Evolutionary conservation across 2,113 vertebrate genomes (phyloP).

Genomic region (Enhydra lutris): DNA sequence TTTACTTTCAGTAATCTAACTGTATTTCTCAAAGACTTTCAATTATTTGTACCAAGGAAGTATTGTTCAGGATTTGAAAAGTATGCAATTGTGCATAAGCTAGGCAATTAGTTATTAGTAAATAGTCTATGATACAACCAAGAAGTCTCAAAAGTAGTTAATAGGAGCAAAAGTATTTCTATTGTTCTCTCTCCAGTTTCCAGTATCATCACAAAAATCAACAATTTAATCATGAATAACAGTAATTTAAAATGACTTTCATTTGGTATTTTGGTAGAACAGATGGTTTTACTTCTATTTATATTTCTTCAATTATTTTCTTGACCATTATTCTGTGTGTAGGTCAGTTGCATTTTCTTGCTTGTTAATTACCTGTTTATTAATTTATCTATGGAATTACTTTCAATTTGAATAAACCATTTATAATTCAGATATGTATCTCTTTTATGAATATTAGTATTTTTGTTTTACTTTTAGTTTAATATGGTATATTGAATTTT

Average conservation of each 20-base stretch:
- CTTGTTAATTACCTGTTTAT: neutral
- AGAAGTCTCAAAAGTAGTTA: neutral
- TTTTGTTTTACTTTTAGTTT: neutral
- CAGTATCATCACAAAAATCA: neutral
- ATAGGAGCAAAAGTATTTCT: neutral
- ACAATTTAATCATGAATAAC: neutral
- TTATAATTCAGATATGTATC: neutral
- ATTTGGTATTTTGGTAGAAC: neutral
- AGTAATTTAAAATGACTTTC: neutral
- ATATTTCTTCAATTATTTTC: neutral
- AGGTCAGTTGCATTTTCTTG: neutral
- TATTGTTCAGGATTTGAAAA: neutral
- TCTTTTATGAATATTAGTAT: neutral
- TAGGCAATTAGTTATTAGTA: neutral
- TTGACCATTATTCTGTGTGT: neutral
- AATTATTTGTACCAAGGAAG: neutral
- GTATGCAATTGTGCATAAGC: neutral
- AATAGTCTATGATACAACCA: neutral
- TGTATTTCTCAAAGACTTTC: neutral
- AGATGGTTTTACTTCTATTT: neutral
- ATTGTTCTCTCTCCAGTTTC: neutral
- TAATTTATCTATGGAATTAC: neutral
- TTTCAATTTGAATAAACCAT: neutral
- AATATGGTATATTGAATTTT: neutral
- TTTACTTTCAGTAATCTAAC: conserved; percentile 16